Conservation (phyloP, 2,113 vertebrate species). For the Pogona vitticeps region DNA sequence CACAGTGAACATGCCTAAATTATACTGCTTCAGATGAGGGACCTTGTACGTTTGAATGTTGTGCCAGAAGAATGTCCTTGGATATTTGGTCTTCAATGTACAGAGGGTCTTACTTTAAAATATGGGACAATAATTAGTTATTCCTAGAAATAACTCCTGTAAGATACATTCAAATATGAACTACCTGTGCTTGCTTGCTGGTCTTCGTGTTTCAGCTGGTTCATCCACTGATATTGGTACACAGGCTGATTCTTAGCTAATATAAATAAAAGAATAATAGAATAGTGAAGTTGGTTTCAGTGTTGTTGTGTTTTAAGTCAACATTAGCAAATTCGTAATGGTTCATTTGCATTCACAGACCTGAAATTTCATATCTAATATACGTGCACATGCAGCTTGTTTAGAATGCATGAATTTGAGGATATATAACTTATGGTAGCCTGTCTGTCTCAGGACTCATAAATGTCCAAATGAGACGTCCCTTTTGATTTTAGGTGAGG, state of each 20-base stretch:
- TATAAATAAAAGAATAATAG: not conserved
- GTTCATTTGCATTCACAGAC: not conserved
- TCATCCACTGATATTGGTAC: not conserved
- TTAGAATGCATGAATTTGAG: not conserved
- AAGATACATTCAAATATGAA: not conserved
- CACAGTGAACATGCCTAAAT: not conserved
- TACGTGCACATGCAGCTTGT: not conserved
- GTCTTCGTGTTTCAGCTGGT: too few species aligned
- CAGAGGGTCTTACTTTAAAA: not conserved
- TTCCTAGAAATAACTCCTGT: too few species aligned
- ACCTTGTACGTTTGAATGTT: not conserved
- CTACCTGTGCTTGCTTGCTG: too few species aligned
- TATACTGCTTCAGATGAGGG: not conserved
- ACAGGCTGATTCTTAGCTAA: not conserved
- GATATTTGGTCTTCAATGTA: not conserved
- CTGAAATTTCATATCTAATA: not conserved
- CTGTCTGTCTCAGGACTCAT: not conserved
- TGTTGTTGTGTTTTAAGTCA: not conserved
- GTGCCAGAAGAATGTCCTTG: not conserved
- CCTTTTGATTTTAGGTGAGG: not conserved
- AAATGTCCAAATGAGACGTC: not conserved
- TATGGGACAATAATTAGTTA: too few species aligned
- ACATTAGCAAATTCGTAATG: not conserved
- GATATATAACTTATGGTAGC: not conserved
- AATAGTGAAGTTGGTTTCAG: not conserved